phyloP scores from a whole-genome alignment of 1,140 invertebrate genomes.

The Hyphantria cunea region DNA sequence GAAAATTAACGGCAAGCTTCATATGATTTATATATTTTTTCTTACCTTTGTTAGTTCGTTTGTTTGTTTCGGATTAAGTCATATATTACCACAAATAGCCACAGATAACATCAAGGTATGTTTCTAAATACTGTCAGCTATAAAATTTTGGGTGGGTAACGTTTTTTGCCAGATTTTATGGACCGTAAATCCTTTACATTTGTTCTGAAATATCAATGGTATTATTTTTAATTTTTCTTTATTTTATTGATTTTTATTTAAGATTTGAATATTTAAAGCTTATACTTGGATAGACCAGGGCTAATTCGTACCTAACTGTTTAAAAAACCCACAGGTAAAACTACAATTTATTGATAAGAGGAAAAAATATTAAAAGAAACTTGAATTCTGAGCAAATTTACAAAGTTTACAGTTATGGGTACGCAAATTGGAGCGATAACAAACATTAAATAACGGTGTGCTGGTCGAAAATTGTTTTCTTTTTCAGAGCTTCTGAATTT shows the following conservation, averaged over 20 bases:
- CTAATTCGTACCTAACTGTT: too few species aligned
- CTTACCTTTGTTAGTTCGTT: slow-evolving; percentile 39
- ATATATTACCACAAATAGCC: slow-evolving; percentile 76
- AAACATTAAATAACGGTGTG: too few species aligned
- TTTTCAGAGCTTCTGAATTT: too few species aligned
- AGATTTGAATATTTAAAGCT: too few species aligned
- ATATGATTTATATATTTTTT: slow-evolving; percentile 65
- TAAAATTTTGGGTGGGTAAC: slow-evolving; percentile 7
- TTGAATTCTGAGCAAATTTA: too few species aligned
- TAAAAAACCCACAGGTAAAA: too few species aligned
- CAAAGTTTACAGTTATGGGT: too few species aligned
- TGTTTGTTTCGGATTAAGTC: slow-evolving; percentile 63
- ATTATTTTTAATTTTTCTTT: not conserved
- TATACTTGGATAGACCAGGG: too few species aligned
- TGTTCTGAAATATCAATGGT: slow-evolving; percentile 1
- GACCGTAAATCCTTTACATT: not conserved
- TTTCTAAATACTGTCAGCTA: slow-evolving; percentile 13
- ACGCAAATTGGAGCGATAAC: too few species aligned
- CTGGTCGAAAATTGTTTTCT: too few species aligned
- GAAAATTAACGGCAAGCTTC: slow-evolving; percentile 50
- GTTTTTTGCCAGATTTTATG: slow-evolving; percentile 15
- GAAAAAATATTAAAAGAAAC: too few species aligned
- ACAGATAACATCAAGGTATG: slow-evolving; percentile 57
- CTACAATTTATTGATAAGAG: too few species aligned
- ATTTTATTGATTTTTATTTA: not conserved